Conservation (phyloP, 2,113 vertebrate genomes). For the Actenoides hombroni region DNA sequence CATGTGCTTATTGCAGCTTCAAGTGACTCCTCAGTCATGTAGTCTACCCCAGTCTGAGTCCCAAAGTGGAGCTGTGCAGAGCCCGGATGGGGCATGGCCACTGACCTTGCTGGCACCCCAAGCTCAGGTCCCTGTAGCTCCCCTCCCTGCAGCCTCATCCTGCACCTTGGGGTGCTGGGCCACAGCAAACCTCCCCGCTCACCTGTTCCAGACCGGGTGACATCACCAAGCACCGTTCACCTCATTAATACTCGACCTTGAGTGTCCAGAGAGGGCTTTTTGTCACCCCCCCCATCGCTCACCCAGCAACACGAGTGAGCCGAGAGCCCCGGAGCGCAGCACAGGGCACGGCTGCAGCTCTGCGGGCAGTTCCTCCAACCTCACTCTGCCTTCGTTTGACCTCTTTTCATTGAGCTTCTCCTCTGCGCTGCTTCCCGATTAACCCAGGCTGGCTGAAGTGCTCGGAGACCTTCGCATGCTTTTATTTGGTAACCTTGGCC, state of each 20-base stretch:
- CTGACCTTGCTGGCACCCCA: not conserved
- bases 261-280: not conserved
- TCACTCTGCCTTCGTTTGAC: not conserved
- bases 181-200: not conserved
- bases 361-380: not conserved
- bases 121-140: not conserved
- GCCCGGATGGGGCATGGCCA: accelerated
- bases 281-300: not conserved
- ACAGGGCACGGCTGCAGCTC: not conserved
- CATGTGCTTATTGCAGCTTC: not conserved
- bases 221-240: not conserved
- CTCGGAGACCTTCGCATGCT: not conserved
- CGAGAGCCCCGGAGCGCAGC: no score
- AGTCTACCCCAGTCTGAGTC: not conserved
- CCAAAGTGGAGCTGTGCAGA: not conserved
- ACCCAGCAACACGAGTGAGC: accelerated
- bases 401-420: not conserved
- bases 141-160: not conserved
- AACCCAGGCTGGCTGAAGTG: conserved; percentile 17
- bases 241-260: accelerated
- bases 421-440: not conserved
- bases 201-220: accelerated
- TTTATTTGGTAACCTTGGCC: not conserved
- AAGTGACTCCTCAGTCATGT: not conserved
- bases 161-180: not conserved